Percentiles rank a stretch among this genome's conserved stretches.
These are phyloP conservation scores for Podabrus alpinus DNA, from an alignment of 2,888 invertebrate genomes.

Conservation along the genomic window DNA sequence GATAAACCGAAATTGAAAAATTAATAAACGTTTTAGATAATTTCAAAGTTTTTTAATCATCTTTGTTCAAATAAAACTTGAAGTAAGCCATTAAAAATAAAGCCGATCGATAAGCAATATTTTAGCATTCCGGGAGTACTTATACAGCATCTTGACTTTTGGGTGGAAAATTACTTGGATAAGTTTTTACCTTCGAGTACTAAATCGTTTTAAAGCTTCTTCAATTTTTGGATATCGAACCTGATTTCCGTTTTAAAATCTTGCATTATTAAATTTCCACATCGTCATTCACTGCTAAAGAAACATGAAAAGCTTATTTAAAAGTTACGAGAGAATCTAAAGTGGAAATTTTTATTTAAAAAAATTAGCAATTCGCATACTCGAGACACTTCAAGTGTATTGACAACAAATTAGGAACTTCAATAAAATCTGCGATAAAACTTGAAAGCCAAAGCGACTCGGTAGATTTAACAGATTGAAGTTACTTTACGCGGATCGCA, in stretches of 20 bases:
- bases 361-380: neutral
- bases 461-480: neutral
- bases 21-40: neutral
- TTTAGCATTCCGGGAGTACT: neutral
- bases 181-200: neutral
- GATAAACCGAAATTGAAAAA: neutral
- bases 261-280: neutral
- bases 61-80: neutral
- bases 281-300: neutral
- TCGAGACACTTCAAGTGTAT: slow-evolving; percentile 5
- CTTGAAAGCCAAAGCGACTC: neutral
- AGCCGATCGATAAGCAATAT: neutral
- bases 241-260: slow-evolving; percentile 3
- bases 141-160: neutral
- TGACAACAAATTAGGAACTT: slow-evolving; percentile 14
- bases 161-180: neutral
- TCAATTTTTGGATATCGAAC: neutral
- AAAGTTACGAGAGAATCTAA: neutral
- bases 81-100: neutral
- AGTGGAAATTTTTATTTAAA: neutral
- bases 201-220: neutral
- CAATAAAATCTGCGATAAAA: slow-evolving; percentile 21
- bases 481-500: too few relatives aligned
- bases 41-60: neutral
- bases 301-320: neutral